Percentiles rank a stretch among this genome's conserved stretches.
phyloP scores from a whole-genome alignment of 2,797 vertebrate species.

The Oreonectes daqikongensis region DNA sequence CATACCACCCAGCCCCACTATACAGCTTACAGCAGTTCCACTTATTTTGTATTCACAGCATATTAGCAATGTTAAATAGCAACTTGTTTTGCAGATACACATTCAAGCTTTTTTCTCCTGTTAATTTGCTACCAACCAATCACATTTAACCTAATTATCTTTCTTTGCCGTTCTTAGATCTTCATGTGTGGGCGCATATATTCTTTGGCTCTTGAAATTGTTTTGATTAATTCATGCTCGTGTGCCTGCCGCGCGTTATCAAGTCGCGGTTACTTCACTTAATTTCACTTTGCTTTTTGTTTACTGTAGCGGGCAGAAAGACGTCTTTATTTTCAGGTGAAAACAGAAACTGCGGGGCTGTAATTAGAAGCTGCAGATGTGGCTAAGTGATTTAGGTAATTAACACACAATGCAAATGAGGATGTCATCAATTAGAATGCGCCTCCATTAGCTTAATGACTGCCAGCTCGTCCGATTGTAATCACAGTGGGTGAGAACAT shows the following conservation, averaged over 20 bases:
- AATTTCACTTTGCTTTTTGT: constrained; percentile 37
- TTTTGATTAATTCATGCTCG: constrained; percentile 18
- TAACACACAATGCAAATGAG: constrained; percentile 78
- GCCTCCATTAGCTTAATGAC: constrained; percentile 77
- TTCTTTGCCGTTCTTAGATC: constrained; percentile 3
- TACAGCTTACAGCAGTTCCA: not conserved
- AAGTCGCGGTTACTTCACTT: constrained; percentile 27
- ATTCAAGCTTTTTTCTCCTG: not conserved
- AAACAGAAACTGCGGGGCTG: constrained; percentile 59
- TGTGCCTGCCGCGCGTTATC: not conserved
- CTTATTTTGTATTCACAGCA: not conserved
- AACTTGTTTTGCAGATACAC: constrained; percentile 7
- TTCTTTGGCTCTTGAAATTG: constrained; percentile 26
- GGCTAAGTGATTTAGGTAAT: constrained; percentile 74
- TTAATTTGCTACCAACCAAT: constrained; percentile 3
- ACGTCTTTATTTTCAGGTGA: constrained; percentile 56
- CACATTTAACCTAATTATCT: constrained; percentile 2
- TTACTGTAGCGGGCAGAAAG: constrained; percentile 33
- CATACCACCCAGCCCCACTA: not conserved
- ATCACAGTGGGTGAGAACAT: constrained; percentile 68
- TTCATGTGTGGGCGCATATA: not conserved
- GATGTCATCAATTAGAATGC: constrained; percentile 77
- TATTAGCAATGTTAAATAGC: constrained; percentile 10
- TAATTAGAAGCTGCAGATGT: constrained; percentile 72
- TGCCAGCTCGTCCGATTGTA: constrained; percentile 60